These are phyloP conservation scores for Toxotes chatareus DNA, from an alignment of 2,113 vertebrate genomes.

Conservation along the genomic window DNA sequence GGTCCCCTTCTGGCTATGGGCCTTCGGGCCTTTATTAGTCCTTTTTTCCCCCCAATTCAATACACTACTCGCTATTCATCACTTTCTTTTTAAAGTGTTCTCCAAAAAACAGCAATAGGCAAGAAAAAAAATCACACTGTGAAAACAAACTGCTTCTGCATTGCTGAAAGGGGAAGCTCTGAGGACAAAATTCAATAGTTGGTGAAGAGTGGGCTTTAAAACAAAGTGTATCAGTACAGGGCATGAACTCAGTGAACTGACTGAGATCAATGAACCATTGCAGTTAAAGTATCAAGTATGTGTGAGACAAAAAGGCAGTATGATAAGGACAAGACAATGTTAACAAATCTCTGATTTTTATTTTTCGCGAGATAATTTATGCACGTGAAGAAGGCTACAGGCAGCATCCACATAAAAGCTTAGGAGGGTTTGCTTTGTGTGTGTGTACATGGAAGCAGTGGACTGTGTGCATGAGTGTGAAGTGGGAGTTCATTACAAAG, in stretches of 20 bases:
- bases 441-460: background rate
- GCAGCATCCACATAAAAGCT: conserved; percentile 8
- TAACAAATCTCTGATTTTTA: background rate
- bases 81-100: conserved; percentile 15
- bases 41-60: background rate
- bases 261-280: background rate
- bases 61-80: conserved; percentile 6
- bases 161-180: background rate
- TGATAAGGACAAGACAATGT: background rate
- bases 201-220: background rate
- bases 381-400: conserved; percentile 13
- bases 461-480: conserved; percentile 12
- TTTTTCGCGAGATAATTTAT: conserved; percentile 1
- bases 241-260: conserved; percentile 33
- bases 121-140: conserved; percentile 9
- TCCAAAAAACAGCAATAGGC: background rate
- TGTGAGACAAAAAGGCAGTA: background rate
- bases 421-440: background rate
- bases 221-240: background rate
- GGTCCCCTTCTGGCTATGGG: background rate
- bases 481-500: conserved; percentile 1
- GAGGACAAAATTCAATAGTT: conserved; percentile 14
- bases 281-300: background rate
- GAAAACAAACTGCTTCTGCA: conserved; percentile 9
- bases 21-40: background rate